Percentiles rank a stretch among this genome's conserved stretches.
These are phyloP conservation scores for Psilanteris sp. DNA, from an alignment of 1,140 invertebrate species.

Conservation along the genomic window DNA sequence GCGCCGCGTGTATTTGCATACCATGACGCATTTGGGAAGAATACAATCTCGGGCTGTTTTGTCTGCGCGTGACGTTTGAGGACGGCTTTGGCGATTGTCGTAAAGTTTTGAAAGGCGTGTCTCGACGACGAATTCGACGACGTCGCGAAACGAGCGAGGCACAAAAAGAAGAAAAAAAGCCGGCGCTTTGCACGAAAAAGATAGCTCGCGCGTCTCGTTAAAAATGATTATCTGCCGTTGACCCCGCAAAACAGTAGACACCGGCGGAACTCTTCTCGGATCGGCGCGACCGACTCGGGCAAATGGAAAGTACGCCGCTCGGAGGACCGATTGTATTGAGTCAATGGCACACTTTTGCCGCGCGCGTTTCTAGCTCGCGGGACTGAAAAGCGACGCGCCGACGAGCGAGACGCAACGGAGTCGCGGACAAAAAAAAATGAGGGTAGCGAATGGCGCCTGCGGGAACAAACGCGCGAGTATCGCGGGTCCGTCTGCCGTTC, in stretches of 20 bases:
- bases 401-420: constrained; percentile 1
- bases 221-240: constrained; percentile 42
- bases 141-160: too few species aligned
- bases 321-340: constrained; percentile 38
- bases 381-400: constrained; percentile 2
- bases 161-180: too few species aligned
- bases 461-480: neutral
- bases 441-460: constrained; percentile 17
- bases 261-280: constrained; percentile 18
- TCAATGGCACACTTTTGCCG: constrained; percentile 48
- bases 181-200: constrained; percentile 18
- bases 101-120: too few species aligned
- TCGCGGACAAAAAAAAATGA: constrained; percentile 24
- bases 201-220: constrained; percentile 17
- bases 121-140: too few species aligned
- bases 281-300: constrained; percentile 12
- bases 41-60: too few species aligned
- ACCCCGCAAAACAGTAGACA: constrained; percentile 29
- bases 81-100: too few species aligned
- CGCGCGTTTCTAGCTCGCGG: constrained; percentile 38
- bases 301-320: constrained; percentile 44
- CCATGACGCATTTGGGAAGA: too few species aligned
- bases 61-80: too few species aligned
- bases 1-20: too few species aligned
- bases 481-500: neutral